Evolutionary conservation across 2,113 vertebrate genomes (phyloP), one percentile per base, ranked within the genome.

Genomic region (Labrus mixtus): DNA sequence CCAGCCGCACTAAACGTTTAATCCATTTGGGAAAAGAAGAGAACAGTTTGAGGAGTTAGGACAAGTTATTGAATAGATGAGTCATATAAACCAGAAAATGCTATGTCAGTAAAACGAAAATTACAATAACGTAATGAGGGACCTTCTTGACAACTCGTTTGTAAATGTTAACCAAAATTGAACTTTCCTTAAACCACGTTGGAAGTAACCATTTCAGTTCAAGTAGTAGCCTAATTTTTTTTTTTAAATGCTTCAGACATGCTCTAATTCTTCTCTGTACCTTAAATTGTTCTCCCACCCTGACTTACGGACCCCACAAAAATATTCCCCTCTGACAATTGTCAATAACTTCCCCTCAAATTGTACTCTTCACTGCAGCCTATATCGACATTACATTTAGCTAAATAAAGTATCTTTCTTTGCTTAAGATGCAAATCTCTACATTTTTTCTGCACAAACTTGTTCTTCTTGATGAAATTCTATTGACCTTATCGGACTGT

Each of bases 321-420:
- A n/a, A 17, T 37, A 16, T 67, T 79, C 71, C 17, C n/a, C 37
- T 23, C 15, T 50, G 41, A 20, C 41, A 60, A 81, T 33, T 16
- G 45, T 68, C 57, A 64, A 37, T 65, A 68, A 61, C 36, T 50
- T 29, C 11, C 15, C 8, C 3, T 51, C 17, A 7, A 12, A 4
- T 9, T 45, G 60, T n/a, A 48, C 70, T 39, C 66, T 56, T 23
- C 19, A 3, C 54, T 61, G 62, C 6, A 69, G 8, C 11, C 13
- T 58, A 19, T 58, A 19, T 22, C 46, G 17, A 61, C 33, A 15
- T 41, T 36, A 46, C 16, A 56, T 71, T 67, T 45, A 10, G 62
- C 54, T 4, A 76, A 56, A 68, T 63, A 6, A 36, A 70, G 55
- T 29, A 36, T 70, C n/a, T 13, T 13, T 33, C 8, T 82, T 73